A percentile compares a stretch with the other conserved stretches of the same genome.
Conservation (phyloP, 2,797 vertebrate species). For the Artibeus lituratus region DNA sequence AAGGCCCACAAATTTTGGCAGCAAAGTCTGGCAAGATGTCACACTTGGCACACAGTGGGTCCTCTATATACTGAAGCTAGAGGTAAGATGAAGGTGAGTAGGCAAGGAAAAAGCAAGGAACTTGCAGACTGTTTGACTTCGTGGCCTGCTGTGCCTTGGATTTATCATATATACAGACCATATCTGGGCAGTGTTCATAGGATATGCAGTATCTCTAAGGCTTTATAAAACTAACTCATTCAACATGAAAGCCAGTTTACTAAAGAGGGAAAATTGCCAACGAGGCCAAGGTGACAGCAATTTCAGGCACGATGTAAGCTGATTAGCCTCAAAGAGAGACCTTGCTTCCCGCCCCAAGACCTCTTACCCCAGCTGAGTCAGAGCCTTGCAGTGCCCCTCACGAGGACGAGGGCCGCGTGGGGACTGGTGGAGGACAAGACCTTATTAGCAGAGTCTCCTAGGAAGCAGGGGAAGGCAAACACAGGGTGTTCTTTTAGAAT, state of each 20-base stretch:
- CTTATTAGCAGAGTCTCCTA: slow-evolving; percentile 54
- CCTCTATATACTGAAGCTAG: not conserved
- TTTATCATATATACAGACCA: not conserved
- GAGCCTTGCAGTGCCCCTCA: not conserved
- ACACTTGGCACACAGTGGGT: not conserved
- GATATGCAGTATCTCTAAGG: not conserved
- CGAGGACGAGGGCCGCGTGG: not conserved
- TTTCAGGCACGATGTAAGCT: not conserved
- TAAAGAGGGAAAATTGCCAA: slow-evolving; percentile 28
- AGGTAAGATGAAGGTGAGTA: not conserved
- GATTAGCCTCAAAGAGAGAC: not conserved
- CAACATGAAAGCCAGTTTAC: slow-evolving; percentile 20
- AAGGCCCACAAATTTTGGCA: not conserved
- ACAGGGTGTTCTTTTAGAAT: slow-evolving; percentile 54
- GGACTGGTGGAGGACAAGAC: not conserved
- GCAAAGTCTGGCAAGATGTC: not conserved
- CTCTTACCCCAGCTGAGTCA: not conserved
- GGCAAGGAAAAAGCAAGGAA: not conserved
- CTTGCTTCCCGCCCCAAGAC: not conserved
- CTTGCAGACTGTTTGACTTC: not conserved
- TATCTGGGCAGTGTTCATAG: not conserved
- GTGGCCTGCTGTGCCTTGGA: not conserved
- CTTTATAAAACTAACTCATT: not conserved
- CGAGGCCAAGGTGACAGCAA: not conserved
- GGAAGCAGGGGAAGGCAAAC: not conserved